Evolutionary conservation across 2,888 invertebrate genomes (phyloP), one percentile per base, ranked within the genome.

Genomic region (Blomia tropicalis): DNA sequence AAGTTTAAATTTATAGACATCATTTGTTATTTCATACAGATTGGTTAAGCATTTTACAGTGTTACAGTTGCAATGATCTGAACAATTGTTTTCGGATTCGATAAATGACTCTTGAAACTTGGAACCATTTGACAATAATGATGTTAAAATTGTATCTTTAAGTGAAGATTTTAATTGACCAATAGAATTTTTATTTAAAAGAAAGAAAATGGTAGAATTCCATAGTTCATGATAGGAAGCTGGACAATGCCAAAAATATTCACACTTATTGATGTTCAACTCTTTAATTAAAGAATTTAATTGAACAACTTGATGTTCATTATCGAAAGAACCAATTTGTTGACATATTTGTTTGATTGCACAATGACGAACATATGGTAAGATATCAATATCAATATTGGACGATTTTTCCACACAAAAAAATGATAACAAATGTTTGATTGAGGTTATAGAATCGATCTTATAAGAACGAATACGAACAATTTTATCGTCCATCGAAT

Each of bases 41-140:
- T 56, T 56, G 25, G 3, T n/a, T n/a, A 32, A 25, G 29, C 56
- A 56, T 56, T 56, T 56, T 22, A 56, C 2, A 56, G n/a, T 56
- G 29, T 36, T 5, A 25, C 56, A 56, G 17, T 29, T n/a, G 29
- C 56, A 56, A 14, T 56, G 56, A 31, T 56, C 23, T 36, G 25
- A 27, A 47, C 51, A 47, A 7, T 11, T 47, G n/a, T n/a, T n/a
- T n/a, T n/a, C n/a, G 22, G 51, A 19, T 11, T 7, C 7, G 51
- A 47, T 47, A 7, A 47, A 47, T 27, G 51, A 14, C 7, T 11
- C 27, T 14, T 11, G 51, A 47, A 11, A 36, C 7, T 17, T 17
- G 17, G 7, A 7, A 36, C 7, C 7, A 36, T 17, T 36, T 7
- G 36, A 36, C 36, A 36, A 36, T 11, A 36, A 17, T 11, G 7